Evolutionary conservation across 2,113 vertebrate species (phyloP).

Genomic region (Nansenia antarctica): DNA sequence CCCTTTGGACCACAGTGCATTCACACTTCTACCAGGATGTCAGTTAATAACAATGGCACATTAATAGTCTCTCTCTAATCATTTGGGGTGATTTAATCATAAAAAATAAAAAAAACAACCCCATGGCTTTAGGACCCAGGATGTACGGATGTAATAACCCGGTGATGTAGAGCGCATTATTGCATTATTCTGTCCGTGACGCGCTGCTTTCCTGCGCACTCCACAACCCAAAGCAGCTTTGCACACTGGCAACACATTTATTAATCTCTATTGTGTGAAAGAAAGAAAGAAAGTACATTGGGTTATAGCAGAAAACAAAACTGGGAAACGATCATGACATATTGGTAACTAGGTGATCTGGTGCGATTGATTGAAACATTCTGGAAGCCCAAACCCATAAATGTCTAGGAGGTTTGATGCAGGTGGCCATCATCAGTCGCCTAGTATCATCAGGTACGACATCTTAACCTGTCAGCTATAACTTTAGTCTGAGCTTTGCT

Average conservation of each 20-base stretch:
- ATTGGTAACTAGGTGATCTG: no score
- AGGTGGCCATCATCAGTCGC: slow-evolving; percentile 49
- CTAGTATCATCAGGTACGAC: no score
- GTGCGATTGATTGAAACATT: no score
- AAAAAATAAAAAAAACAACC: no score
- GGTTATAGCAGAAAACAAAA: no score
- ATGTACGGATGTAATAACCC: not conserved
- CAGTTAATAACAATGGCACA: no score
- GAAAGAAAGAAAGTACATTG: no score
- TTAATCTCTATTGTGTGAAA: slow-evolving; percentile 7
- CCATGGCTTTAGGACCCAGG: not conserved
- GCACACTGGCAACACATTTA: slow-evolving; percentile 13
- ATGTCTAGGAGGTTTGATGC: slow-evolving; percentile 31
- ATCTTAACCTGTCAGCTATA: not conserved
- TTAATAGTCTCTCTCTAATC: no score
- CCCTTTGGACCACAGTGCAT: not conserved
- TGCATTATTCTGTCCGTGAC: slow-evolving; percentile 25
- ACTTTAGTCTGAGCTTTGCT: not conserved
- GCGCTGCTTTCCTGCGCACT: slow-evolving; percentile 25
- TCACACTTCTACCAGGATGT: no score
- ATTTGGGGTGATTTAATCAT: no score
- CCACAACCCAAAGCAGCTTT: slow-evolving; percentile 29
- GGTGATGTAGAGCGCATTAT: slow-evolving; percentile 34
- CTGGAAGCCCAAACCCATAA: no score
- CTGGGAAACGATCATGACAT: no score